A percentile compares a stretch with the other conserved stretches of the same genome.
Evolutionary conservation across 1,140 invertebrate genomes (phyloP).

Genomic region (Copidosoma floridanum): DNA sequence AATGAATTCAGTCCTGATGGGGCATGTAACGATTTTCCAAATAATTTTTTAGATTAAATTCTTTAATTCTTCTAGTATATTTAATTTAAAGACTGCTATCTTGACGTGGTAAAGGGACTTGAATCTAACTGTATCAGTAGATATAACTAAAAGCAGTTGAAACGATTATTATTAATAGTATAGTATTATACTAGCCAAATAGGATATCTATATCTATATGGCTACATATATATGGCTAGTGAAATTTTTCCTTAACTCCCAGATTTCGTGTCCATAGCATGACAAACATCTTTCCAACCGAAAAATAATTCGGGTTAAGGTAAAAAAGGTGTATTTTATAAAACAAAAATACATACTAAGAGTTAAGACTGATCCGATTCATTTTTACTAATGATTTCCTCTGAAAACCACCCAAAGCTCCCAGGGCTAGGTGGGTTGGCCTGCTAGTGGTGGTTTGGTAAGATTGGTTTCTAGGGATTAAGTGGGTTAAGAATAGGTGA

Average conservation of each 20-base stretch:
- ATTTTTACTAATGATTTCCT: background rate
- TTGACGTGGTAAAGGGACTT: constrained; percentile 17
- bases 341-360: background rate
- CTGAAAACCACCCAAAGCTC: background rate
- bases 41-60: too few relatives aligned
- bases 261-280: background rate
- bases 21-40: too few relatives aligned
- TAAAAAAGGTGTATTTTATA: background rate
- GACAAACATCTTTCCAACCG: background rate
- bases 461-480: background rate
- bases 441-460: background rate
- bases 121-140: background rate
- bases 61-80: too few relatives aligned
- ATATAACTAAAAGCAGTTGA: background rate
- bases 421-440: background rate
- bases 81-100: constrained; percentile 12
- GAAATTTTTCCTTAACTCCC: background rate
- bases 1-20: too few relatives aligned
- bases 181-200: too few relatives aligned
- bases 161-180: too few relatives aligned
- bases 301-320: background rate
- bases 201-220: too few relatives aligned
- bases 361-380: background rate
- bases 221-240: background rate
- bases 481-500: background rate